Conservation (phyloP, 2,888 invertebrate genomes). For the Cancer borealis region DNA sequence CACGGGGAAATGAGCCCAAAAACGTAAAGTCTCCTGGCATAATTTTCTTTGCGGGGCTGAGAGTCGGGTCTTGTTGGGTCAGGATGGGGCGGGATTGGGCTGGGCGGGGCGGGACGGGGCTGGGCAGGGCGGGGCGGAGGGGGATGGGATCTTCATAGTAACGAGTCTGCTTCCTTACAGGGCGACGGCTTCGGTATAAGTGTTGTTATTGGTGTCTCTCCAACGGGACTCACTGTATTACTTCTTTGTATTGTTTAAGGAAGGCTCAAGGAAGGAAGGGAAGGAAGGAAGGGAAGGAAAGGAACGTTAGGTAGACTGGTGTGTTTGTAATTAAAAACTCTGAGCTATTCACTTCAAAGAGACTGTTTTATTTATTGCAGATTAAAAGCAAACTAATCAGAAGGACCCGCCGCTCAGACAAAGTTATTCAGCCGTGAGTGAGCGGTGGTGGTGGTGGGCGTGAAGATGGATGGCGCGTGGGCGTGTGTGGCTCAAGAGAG, state of each 20-base stretch:
- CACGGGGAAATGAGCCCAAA: neutral
- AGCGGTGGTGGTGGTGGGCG: neutral
- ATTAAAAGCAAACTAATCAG: slow-evolving; percentile 54
- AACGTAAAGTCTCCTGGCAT: neutral
- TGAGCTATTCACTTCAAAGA: slow-evolving; percentile 51
- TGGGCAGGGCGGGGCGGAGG: no score
- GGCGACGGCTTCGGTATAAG: neutral
- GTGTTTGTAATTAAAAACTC: slow-evolving; percentile 41
- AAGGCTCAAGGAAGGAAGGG: neutral
- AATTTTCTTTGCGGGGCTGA: neutral
- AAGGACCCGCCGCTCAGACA: slow-evolving; percentile 5
- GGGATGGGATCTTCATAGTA: neutral
- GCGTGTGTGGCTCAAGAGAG: neutral
- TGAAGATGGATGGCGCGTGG: neutral
- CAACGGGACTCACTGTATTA: neutral
- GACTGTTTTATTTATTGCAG: slow-evolving; percentile 59
- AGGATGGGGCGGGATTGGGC: no score
- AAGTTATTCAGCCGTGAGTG: neutral
- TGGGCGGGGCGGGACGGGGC: no score
- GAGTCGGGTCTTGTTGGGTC: no score
- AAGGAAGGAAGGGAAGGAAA: neutral
- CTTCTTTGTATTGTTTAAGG: neutral
- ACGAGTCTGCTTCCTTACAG: neutral
- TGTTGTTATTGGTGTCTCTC: neutral
- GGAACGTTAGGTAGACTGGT: neutral